These are phyloP conservation scores for Catostylus mosaicus DNA, from an alignment of 30 jellyfish, hydroid and myxozoan species.

Conservation along the genomic window DNA sequence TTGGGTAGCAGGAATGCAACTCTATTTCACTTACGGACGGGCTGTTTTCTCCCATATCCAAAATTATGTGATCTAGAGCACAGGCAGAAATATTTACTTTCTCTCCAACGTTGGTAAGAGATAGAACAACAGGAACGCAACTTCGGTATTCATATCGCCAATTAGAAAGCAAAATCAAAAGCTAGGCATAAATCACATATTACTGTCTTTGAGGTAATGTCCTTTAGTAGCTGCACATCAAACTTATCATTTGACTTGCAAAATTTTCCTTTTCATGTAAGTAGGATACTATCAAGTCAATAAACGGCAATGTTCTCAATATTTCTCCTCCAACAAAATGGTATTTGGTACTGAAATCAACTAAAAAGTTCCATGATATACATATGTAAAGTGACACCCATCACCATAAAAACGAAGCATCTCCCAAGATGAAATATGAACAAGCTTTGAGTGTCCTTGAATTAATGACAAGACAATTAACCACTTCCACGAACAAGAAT, in stretches of 20 bases:
- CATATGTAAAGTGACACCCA: slow-evolving; percentile 23
- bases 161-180: slow-evolving; percentile 70
- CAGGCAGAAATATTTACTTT: slow-evolving; percentile 11
- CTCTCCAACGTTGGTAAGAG: slow-evolving; percentile 23
- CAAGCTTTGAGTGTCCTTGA: slow-evolving; percentile 6
- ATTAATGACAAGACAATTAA: slow-evolving; percentile 8
- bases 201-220: slow-evolving; percentile 46
- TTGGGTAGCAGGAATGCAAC: neutral
- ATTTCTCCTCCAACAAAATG: slow-evolving; percentile 13
- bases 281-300: neutral
- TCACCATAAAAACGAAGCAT: slow-evolving; percentile 51
- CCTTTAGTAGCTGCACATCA: slow-evolving; percentile 26
- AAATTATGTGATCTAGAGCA: slow-evolving; percentile 3
- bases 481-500: slow-evolving; percentile 93
- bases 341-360: slow-evolving; percentile 17
- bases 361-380: slow-evolving; percentile 1
- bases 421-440: slow-evolving; percentile 11
- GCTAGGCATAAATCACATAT: slow-evolving; percentile 69
- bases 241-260: neutral
- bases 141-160: slow-evolving; percentile 47
- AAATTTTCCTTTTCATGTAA: neutral
- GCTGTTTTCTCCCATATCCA: slow-evolving; percentile 5
- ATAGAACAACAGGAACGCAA: slow-evolving; percentile 50
- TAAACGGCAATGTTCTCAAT: neutral
- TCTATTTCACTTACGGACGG: slow-evolving; percentile 10